Base-by-base conservation (phyloP, 2,888 invertebrate species). In the Mongoloraphidia duomilia region DNA sequence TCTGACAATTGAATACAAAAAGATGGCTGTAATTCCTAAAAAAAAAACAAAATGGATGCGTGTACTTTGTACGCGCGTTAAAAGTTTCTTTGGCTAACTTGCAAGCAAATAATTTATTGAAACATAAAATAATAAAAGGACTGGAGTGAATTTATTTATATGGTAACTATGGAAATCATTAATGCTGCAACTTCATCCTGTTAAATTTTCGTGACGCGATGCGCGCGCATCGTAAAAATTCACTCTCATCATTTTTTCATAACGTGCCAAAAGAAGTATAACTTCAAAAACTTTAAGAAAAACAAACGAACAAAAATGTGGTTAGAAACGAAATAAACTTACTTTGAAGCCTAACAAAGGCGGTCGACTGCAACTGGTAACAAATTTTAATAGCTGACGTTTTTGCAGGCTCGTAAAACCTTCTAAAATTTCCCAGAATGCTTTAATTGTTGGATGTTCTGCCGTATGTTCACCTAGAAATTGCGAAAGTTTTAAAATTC, bases 321-420 rank as follows among this genome's bases (percentile, higher is more conserved):
- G 43, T 13, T 39, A 35, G 17, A 47, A 26, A 41, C 1, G 45
- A 49, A 41, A 49, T 8, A 52, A 39, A 50, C 59, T 60, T 65
- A 92, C 94, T 79, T 92, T 94, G 63, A 98, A 98, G 2, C 98
- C 98, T 39, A 98, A 72, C 33, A 99, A 73, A 0, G 98, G 98
- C 4, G 97, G 94, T 51, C 96, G 71, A 0, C 97, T 97, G 64
- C 97, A 97, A 64, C 95, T 94, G 2, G 98, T 99, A 40, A 97
- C 96, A 70, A 99, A 99, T 70, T 95, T 95, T 9, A 98, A 73
- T 47, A 98, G 71, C 62, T 89, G 86, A 51, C 93, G 75, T 53
- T 85, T 81, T 66, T 94, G 89, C 47, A 77, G 73, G 65, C 92
- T 91, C 46, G 79, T 81, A 65, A 97, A 92, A 42, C 76, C 75